A percentile compares a stretch with the other conserved stretches of the same genome.
Evolutionary conservation across 2,888 invertebrate genomes (phyloP).

Genomic region (Cactoblastis cactorum): DNA sequence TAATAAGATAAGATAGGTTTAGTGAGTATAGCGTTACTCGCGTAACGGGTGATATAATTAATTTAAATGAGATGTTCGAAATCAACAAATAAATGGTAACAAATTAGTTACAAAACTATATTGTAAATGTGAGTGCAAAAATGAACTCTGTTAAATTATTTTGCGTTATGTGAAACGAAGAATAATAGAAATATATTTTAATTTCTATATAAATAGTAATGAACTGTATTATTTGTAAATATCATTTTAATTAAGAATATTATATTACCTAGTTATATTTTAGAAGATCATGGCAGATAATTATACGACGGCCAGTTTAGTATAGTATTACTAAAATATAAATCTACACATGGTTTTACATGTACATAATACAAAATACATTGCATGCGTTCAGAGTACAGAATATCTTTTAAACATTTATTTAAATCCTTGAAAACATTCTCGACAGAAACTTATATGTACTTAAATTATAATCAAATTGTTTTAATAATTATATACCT

Average conservation of each 20-base stretch:
- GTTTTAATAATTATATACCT: too few species aligned
- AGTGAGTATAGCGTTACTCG: constrained; percentile 74
- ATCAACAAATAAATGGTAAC: constrained; percentile 67
- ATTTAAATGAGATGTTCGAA: constrained; percentile 73
- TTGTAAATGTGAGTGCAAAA: constrained; percentile 79
- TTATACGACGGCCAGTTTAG: constrained; percentile 86
- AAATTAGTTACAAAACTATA: constrained; percentile 70
- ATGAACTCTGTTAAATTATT: constrained; percentile 80
- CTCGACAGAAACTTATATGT: background rate
- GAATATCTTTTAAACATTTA: constrained; percentile 16
- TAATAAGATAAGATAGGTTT: constrained; percentile 71
- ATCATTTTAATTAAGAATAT: constrained; percentile 80
- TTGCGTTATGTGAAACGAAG: constrained; percentile 80
- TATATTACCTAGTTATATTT: constrained; percentile 79
- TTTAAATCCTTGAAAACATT: too few species aligned
- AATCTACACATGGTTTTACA: constrained; percentile 79
- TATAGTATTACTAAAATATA: constrained; percentile 83
- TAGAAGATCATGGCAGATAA: constrained; percentile 82
- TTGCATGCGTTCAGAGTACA: constrained; percentile 54
- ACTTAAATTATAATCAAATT: background rate
- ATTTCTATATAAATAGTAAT: constrained; percentile 76
- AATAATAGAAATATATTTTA: constrained; percentile 79
- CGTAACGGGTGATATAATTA: constrained; percentile 79
- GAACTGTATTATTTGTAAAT: constrained; percentile 83
- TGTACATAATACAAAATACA: constrained; percentile 70